phyloP scores from a whole-genome alignment of 2,888 invertebrate species.

The Barypeithes pellucidus region DNA sequence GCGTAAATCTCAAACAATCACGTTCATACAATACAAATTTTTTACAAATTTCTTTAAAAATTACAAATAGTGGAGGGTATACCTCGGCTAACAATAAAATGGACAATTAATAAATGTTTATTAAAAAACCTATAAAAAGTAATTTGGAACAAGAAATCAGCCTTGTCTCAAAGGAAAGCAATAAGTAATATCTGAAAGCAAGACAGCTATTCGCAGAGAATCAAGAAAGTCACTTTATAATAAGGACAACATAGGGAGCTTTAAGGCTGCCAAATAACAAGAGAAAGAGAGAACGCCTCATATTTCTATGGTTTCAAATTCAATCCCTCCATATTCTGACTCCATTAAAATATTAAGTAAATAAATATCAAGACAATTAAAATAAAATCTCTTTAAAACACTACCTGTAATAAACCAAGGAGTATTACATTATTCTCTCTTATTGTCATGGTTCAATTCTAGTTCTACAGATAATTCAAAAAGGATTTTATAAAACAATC shows the following conservation, averaged over 20 bases:
- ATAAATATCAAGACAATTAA: no score
- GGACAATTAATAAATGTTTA: constrained; percentile 55
- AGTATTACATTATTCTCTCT: not conserved
- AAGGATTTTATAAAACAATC: no score
- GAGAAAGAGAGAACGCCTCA: no score
- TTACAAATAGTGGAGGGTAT: constrained; percentile 35
- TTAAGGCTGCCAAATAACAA: no score
- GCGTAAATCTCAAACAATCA: constrained; percentile 35
- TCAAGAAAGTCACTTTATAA: no score
- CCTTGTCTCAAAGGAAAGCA: constrained; percentile 66
- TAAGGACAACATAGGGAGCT: no score
- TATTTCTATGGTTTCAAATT: no score
- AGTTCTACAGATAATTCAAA: not conserved
- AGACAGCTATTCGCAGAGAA: constrained; percentile 45
- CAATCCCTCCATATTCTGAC: no score
- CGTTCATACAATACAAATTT: constrained; percentile 34
- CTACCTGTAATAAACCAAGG: no score
- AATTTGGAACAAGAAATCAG: constrained; percentile 61
- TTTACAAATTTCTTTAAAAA: constrained; percentile 37
- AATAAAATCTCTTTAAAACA: no score
- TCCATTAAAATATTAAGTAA: no score
- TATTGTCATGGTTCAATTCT: no score
- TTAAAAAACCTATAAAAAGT: constrained; percentile 51
- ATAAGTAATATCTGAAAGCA: constrained; percentile 57
- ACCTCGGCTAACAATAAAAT: constrained; percentile 52